Evolutionary conservation across 2,888 invertebrate species (phyloP).

Genomic region (Agriopis marginaria): DNA sequence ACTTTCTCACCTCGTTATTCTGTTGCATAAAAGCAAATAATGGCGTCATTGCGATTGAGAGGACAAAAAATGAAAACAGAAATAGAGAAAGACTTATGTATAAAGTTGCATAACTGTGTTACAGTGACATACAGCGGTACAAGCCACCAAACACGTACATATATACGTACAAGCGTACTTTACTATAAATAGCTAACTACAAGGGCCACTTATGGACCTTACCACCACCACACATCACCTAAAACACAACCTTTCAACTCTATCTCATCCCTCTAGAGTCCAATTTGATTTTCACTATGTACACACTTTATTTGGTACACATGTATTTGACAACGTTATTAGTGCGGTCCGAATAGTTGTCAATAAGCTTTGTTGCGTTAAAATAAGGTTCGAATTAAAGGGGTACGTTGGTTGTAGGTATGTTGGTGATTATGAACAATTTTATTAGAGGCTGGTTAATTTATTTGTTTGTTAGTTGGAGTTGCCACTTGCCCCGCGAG

Average conservation of each 20-base stretch:
- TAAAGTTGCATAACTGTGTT: conserved; percentile 17
- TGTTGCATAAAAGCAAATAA: no score
- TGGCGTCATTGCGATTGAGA: no score
- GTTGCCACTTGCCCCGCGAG: conserved; percentile 49
- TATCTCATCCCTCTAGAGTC: conserved; percentile 25
- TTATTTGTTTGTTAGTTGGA: conserved; percentile 65
- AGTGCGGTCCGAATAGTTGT: conserved; percentile 11
- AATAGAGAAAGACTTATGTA: background rate
- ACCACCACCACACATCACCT: conserved; percentile 41
- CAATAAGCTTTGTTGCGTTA: background rate
- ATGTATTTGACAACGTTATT: conserved; percentile 33
- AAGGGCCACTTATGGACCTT: conserved; percentile 61
- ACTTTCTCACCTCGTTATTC: no score
- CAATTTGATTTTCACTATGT: conserved; percentile 13
- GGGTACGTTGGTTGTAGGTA: background rate
- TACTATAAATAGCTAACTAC: conserved; percentile 62
- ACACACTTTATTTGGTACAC: conserved; percentile 31
- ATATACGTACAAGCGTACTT: conserved; percentile 45
- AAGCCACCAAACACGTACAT: conserved; percentile 33
- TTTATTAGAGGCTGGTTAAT: conserved; percentile 62
- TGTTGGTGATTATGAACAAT: conserved; percentile 57
- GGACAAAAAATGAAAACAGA: no score
- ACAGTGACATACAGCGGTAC: conserved; percentile 16
- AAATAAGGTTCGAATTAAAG: conserved; percentile 26
- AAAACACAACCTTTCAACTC: conserved; percentile 12